Conservation (phyloP, 2,797 vertebrate genomes). For the Anableps anableps region DNA sequence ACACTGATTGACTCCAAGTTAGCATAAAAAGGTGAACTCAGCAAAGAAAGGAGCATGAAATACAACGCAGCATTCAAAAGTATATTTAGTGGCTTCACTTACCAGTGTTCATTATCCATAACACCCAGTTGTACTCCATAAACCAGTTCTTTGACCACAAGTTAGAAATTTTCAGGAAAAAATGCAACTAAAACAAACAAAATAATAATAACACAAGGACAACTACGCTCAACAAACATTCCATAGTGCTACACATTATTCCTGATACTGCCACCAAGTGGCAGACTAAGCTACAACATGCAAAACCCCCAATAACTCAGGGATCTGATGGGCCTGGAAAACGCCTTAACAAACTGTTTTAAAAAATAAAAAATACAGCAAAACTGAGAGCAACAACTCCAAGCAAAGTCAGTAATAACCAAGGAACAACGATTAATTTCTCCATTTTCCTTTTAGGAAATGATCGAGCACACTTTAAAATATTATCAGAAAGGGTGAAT, state of each 20-base stretch:
- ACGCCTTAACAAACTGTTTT: neutral
- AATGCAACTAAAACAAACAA: neutral
- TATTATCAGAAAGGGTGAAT: slow-evolving; percentile 43
- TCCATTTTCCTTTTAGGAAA: neutral
- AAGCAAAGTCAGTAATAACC: neutral
- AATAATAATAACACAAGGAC: neutral
- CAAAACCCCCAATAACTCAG: neutral
- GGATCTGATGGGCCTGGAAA: neutral
- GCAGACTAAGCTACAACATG: neutral
- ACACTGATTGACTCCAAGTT: no score
- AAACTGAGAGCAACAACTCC: neutral
- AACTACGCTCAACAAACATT: neutral
- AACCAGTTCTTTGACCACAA: neutral
- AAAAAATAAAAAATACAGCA: neutral
- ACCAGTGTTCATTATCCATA: neutral
- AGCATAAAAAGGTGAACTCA: neutral
- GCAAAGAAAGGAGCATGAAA: neutral
- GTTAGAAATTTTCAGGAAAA: neutral
- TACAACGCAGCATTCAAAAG: neutral
- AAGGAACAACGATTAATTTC: neutral
- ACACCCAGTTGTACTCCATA: neutral
- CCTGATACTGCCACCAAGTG: neutral
- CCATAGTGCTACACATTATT: neutral
- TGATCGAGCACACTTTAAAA: slow-evolving; percentile 12
- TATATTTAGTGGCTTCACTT: neutral